phyloP scores from a whole-genome alignment of 1,140 invertebrate species.

The Lordiphosa clarofinis region DNA sequence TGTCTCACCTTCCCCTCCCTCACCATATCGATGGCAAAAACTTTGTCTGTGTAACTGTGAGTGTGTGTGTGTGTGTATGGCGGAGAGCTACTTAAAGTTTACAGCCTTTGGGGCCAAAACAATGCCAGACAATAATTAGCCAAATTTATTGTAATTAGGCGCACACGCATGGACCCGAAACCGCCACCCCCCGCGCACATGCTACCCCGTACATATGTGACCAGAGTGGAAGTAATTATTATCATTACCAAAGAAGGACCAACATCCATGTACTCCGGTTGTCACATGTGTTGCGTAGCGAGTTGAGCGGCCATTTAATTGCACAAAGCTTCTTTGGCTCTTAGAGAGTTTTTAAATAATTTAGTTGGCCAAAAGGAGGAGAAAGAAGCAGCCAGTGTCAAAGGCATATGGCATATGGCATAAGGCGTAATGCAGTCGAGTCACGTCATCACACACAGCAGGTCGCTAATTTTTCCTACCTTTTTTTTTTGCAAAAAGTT shows the following conservation, averaged over 20 bases:
- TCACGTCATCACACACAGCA: constrained; percentile 57
- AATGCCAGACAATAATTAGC: constrained; percentile 72
- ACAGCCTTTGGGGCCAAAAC: constrained; percentile 39
- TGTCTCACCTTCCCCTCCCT: background rate
- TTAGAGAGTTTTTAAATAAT: constrained; percentile 73
- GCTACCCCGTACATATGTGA: constrained; percentile 44
- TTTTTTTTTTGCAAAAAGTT: constrained; percentile 49
- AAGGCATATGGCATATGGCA: constrained; percentile 44
- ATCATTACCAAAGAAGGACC: constrained; percentile 43
- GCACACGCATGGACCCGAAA: constrained; percentile 41
- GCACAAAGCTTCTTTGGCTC: constrained; percentile 65
- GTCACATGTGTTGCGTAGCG: constrained; percentile 68
- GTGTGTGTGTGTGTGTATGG: background rate
- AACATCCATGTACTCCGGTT: constrained; percentile 9
- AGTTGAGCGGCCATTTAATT: constrained; percentile 67
- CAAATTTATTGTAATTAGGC: constrained; percentile 76
- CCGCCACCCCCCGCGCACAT: constrained; percentile 17
- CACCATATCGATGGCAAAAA: constrained; percentile 58
- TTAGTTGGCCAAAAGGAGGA: constrained; percentile 46
- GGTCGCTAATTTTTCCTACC: constrained; percentile 69
- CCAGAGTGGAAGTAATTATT: constrained; percentile 51
- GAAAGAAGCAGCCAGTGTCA: constrained; percentile 23
- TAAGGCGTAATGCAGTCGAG: constrained; percentile 50
- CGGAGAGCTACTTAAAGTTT: constrained; percentile 60
- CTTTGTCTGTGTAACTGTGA: constrained; percentile 41